These are phyloP conservation scores for Sciurus vulgaris DNA, from an alignment of 2,797 vertebrate genomes.

Conservation along the genomic window DNA sequence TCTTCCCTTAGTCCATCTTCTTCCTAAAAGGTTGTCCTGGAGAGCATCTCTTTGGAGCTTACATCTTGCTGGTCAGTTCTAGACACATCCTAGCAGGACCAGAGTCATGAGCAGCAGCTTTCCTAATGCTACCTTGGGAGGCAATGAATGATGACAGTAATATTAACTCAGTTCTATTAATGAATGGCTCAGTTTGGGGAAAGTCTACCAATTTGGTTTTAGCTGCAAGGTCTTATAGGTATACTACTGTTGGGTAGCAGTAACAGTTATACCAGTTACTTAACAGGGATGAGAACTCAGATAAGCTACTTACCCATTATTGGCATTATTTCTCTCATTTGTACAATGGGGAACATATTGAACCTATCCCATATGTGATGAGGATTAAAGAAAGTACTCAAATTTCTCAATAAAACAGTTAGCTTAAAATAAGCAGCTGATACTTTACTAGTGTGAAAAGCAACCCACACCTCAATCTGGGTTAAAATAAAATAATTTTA, in stretches of 20 bases:
- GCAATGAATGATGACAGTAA: background rate
- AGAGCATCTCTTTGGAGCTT: background rate
- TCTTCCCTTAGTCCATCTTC: background rate
- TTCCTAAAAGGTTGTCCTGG: background rate
- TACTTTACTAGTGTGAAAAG: background rate
- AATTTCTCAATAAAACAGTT: slow-evolving; percentile 13
- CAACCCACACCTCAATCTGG: background rate
- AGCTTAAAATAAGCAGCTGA: background rate
- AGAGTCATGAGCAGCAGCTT: background rate
- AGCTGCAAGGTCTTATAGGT: background rate
- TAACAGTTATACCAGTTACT: background rate
- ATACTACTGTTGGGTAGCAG: background rate
- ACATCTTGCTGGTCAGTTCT: background rate
- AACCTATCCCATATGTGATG: background rate
- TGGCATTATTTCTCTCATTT: background rate
- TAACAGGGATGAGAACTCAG: background rate
- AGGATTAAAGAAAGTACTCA: background rate
- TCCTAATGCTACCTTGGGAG: background rate
- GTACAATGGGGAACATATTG: background rate
- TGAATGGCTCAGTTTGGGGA: background rate
- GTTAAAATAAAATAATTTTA: slow-evolving; percentile 7
- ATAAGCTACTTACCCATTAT: background rate
- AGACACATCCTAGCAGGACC: background rate
- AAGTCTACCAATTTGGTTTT: slow-evolving; percentile 2
- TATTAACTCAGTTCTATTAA: background rate